Evolutionary conservation across 2,888 invertebrate genomes (phyloP), one percentile per base, ranked within the genome.

Genomic region (Acrobasis consociella): DNA sequence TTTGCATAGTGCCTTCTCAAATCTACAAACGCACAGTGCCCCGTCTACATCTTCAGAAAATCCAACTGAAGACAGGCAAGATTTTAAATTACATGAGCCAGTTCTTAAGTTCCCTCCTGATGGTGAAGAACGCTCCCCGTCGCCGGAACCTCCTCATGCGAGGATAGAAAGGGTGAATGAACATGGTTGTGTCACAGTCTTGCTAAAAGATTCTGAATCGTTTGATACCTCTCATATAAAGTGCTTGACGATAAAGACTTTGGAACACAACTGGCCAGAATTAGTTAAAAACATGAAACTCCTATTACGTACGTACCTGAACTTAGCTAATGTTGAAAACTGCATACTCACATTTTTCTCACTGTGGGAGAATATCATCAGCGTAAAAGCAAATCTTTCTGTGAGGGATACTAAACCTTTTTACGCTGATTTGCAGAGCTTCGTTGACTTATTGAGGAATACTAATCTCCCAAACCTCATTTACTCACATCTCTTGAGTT

Each of bases 331-430:
- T 78, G 93, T 95, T 62, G 95, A 96, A 86, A 95, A 95, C 74
- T 95, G 95, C 83, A 94, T 95, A 73, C 89, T 97, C 62, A 97
- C 97, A 58, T 98, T 97, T 82, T 93, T 98, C 69, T 95, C 96
- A 60, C 87, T 98, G 49, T 97, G 97, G 97, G 97, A 97, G 81
- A 96, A 96, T 70, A 97, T 97, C 16, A 97, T 98, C 78, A 97
- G 97, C 62, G 97, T 97, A 0, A 97, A 97, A 88, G 97, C 97
- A 22, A 97, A 97, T 91, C 93, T 98, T 62, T 97, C 97, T 52
- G 96, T 97, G 38, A 96, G 97, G 68, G 97, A 97, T 80, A 97
- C 97, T 0, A 96, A 97, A 82, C 96, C 97, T 2, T 98, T 97
- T 84, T 97, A 97, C 82, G 96, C 96, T 0, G 96, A 97, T 78